These are phyloP conservation scores for Ophraella communa DNA, from an alignment of 2,888 invertebrate genomes.

Conservation along the genomic window DNA sequence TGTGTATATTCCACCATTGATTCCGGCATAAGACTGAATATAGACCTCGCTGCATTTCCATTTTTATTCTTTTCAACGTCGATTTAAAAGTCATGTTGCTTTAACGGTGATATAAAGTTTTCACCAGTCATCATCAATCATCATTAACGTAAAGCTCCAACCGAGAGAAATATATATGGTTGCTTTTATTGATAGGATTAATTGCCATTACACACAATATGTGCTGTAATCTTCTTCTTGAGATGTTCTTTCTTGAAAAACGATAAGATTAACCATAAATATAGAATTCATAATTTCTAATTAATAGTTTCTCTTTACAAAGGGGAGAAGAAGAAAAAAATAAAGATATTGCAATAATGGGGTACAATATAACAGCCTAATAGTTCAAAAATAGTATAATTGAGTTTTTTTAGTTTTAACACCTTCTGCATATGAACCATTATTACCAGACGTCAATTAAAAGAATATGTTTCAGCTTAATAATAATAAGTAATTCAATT, in stretches of 20 bases:
- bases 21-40: slow-evolving; percentile 20
- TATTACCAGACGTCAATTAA: no score
- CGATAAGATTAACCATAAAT: neutral
- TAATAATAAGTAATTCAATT: no score
- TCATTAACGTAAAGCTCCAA: slow-evolving; percentile 14
- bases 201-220: neutral
- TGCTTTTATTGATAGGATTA: slow-evolving; percentile 2
- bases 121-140: slow-evolving; percentile 26
- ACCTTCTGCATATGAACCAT: no score
- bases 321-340: no score
- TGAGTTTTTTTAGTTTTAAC: no score
- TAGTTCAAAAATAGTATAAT: no score
- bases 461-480: no score
- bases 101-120: slow-evolving; percentile 28
- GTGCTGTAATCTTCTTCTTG: neutral
- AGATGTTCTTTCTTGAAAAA: neutral
- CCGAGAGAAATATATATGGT: slow-evolving; percentile 9
- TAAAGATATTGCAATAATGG: no score
- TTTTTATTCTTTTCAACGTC: slow-evolving; percentile 27
- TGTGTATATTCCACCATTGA: slow-evolving; percentile 23
- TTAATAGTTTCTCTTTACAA: neutral
- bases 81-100: slow-evolving; percentile 29
- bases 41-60: slow-evolving; percentile 27
- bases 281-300: neutral
- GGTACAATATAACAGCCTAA: no score